Evolutionary conservation across 2,888 invertebrate species (phyloP).

Genomic region (Thecocarcelia acutangulata): DNA sequence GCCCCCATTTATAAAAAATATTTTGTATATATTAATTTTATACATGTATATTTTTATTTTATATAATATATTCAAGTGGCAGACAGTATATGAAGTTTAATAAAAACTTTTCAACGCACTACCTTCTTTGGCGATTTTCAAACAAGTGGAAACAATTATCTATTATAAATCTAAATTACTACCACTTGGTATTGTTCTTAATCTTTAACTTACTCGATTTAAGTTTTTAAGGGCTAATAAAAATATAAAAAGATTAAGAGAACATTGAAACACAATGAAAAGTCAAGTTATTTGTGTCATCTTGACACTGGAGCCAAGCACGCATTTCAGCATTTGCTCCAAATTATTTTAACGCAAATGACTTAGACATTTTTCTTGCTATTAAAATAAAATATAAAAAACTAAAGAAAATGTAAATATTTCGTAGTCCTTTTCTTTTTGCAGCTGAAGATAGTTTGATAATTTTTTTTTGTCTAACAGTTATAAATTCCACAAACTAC

Average conservation of each 20-base stretch:
- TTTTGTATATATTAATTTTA: too few species aligned
- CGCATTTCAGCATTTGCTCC: conserved; percentile 35
- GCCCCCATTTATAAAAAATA: too few species aligned
- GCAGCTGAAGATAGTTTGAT: conserved; percentile 19
- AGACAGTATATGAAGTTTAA: too few species aligned
- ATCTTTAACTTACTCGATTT: background rate
- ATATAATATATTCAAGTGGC: too few species aligned
- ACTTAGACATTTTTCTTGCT: too few species aligned
- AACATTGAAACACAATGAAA: conserved; percentile 12
- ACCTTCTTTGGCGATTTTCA: too few species aligned
- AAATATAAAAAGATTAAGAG: background rate
- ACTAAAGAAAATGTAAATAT: background rate
- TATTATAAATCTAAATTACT: too few species aligned
- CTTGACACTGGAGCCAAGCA: conserved; percentile 60
- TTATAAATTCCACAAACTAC: conserved; percentile 1
- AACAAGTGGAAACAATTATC: too few species aligned
- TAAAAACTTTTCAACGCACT: too few species aligned
- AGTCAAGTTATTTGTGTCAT: conserved; percentile 31
- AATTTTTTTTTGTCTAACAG: conserved; percentile 4
- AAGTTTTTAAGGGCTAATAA: too few species aligned
- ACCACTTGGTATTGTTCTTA: background rate
- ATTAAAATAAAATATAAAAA: too few species aligned
- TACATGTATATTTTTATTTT: too few species aligned
- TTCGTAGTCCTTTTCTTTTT: conserved; percentile 14
- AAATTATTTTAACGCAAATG: conserved; percentile 29